Evolutionary conservation across 2,888 invertebrate species (phyloP).

Genomic region (Aporophyla nigra): DNA sequence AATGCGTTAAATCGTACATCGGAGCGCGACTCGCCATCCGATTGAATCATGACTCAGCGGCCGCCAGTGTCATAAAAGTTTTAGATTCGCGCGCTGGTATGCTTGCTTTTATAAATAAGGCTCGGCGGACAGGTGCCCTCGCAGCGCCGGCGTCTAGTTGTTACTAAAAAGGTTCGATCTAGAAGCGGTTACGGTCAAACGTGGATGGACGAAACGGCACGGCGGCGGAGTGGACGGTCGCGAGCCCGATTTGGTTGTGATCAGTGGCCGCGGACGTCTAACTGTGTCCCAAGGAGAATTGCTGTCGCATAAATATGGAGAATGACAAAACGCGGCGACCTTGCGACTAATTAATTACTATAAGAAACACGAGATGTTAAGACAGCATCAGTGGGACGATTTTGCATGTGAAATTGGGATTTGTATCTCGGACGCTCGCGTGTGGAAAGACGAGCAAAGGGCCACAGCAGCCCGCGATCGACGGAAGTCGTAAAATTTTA

Average conservation of each 20-base stretch:
- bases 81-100: constrained; percentile 67
- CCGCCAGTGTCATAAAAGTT: constrained; percentile 71
- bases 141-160: constrained; percentile 76
- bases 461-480: constrained; percentile 60
- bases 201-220: constrained; percentile 58
- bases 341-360: constrained; percentile 79
- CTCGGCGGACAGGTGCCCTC: constrained; percentile 74
- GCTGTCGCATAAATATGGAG: constrained; percentile 59
- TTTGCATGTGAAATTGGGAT: constrained; percentile 49
- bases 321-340: constrained; percentile 72
- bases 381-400: constrained; percentile 33
- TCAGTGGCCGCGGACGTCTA: constrained; percentile 56
- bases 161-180: constrained; percentile 78
- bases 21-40: constrained; percentile 58
- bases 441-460: constrained; percentile 63
- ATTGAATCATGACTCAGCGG: constrained; percentile 72
- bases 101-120: constrained; percentile 75
- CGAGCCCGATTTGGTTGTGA: constrained; percentile 65
- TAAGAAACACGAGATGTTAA: constrained; percentile 66
- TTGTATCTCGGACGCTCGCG: constrained; percentile 45
- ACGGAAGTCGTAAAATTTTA: constrained; percentile 83
- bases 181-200: constrained; percentile 62
- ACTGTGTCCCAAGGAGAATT: constrained; percentile 62
- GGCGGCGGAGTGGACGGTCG: constrained; percentile 44
- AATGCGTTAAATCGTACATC: constrained; percentile 69